These are phyloP conservation scores for Auanema freiburgensis DNA, from an alignment of 2,888 invertebrate species.

Conservation along the genomic window DNA sequence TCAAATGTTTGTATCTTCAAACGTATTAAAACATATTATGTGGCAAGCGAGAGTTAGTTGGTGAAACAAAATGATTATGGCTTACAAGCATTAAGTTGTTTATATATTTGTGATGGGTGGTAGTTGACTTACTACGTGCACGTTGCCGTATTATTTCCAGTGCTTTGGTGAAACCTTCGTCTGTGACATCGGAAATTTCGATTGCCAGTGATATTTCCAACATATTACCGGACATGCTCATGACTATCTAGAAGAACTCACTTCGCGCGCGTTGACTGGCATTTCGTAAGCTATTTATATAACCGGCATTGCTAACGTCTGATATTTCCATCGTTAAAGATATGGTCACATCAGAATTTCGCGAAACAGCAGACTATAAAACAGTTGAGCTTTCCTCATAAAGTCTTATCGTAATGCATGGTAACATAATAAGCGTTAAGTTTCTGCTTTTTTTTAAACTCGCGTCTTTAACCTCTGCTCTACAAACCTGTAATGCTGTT, in stretches of 20 bases:
- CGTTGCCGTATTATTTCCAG: constrained; percentile 2
- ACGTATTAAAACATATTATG: too few species aligned
- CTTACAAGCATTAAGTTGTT: neutral
- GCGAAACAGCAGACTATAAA: constrained; percentile 1
- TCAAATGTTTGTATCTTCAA: too few species aligned
- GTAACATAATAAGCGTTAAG: too few species aligned
- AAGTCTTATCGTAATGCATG: too few species aligned
- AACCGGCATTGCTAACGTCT: neutral
- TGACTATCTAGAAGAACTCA: constrained; percentile 3
- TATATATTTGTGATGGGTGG: neutral
- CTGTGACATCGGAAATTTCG: too few species aligned
- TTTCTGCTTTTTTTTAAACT: too few species aligned
- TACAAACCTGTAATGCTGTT: constrained; percentile 27
- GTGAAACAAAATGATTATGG: neutral
- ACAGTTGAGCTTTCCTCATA: too few species aligned
- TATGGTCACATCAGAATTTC: neutral
- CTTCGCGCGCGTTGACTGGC: constrained; percentile 4
- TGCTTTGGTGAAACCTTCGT: neutral
- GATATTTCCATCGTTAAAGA: neutral
- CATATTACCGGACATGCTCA: too few species aligned
- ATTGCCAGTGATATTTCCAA: too few species aligned
- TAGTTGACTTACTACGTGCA: constrained; percentile 5
- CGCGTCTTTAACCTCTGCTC: neutral
- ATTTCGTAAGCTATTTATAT: neutral
- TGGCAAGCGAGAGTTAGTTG: too few species aligned